Evolutionary conservation across 2,113 vertebrate genomes (phyloP), one percentile per base, ranked within the genome.

Genomic region (Dasyprocta punctata): DNA sequence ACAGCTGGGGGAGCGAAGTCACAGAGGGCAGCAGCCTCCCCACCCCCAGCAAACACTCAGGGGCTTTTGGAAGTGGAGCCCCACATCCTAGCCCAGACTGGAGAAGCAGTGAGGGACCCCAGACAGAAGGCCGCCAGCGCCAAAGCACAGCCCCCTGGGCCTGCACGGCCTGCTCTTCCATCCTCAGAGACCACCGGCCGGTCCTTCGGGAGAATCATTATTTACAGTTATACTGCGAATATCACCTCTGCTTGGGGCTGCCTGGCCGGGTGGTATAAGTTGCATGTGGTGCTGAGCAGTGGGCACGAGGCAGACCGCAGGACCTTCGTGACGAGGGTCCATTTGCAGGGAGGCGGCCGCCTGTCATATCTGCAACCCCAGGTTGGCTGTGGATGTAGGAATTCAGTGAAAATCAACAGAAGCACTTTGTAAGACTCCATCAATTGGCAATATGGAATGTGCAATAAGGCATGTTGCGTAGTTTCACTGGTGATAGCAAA

Each of bases 401-500:
- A 63, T 61, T 77, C 60, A 5, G 67, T 61, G 86, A 87, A 94
- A 96, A 81, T 19, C 61, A 85, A 60, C 41, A 78, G 54, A 92
- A 85, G 13, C 11, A 16, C 84, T 95, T 85, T 78, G 63, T 58
- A 9, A 67, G 69, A 67, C 36, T 90, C 85, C 84, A 3, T 24
- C 85, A 90, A 5, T 16, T 38, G 73, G 47, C 16, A 88, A 7
- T 11, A 52, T 41, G 36, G 69, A 92, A 69, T 89, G 82, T 88
- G n/a, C 0, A 67, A 67, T 49, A 56, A 61, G 86, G 14, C 44
- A n/a, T 60, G 22, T 16, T 75, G 1, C 38, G 30, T 38, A 63
- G 75, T 75, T 95, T 94, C 84, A 86, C 85, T 82, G 63, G 12
- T 84, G 28, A 69, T 82, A 58, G 16, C 86, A 86, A 89, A 82